phyloP scores from a whole-genome alignment of 2,888 invertebrate species.

The Netelia inedita region DNA sequence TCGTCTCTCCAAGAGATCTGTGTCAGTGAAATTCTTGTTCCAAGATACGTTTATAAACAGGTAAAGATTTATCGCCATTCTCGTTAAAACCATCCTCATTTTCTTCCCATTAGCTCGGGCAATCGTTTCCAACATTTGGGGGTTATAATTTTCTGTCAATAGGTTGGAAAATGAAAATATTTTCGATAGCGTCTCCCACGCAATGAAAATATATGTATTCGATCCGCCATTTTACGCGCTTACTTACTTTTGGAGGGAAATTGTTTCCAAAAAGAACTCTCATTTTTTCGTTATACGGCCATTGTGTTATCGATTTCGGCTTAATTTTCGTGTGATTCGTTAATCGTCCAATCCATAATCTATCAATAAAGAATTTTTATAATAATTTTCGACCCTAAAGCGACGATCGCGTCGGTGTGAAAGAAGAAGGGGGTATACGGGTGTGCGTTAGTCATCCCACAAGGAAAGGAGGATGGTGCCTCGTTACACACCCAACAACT shows the following conservation, averaged over 20 bases:
- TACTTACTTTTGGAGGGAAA: constrained; percentile 83
- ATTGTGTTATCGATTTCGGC: not conserved
- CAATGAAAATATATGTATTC: constrained; percentile 73
- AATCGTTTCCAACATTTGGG: constrained; percentile 16
- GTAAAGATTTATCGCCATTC: constrained; percentile 40
- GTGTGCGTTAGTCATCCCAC: too few relatives aligned
- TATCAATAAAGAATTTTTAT: not conserved
- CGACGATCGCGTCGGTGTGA: too few relatives aligned
- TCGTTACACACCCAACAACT: too few relatives aligned
- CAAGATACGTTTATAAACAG: constrained; percentile 52
- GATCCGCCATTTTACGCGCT: constrained; percentile 82
- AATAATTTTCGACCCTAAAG: too few relatives aligned
- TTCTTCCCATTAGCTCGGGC: not conserved
- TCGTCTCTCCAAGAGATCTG: constrained; percentile 62
- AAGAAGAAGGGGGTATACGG: too few relatives aligned
- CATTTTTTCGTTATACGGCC: constrained; percentile 24
- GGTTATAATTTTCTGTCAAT: not conserved
- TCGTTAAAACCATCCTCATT: constrained; percentile 16
- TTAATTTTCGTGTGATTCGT: constrained; percentile 6
- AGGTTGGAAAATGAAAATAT: constrained; percentile 56
- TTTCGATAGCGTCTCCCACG: constrained; percentile 72
- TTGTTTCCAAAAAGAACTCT: constrained; percentile 42
- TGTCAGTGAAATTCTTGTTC: constrained; percentile 57
- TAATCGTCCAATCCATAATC: not conserved
- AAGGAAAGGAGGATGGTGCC: too few relatives aligned